Base-by-base conservation (phyloP, 2,113 vertebrate species). In the Neotragus moschatus region DNA sequence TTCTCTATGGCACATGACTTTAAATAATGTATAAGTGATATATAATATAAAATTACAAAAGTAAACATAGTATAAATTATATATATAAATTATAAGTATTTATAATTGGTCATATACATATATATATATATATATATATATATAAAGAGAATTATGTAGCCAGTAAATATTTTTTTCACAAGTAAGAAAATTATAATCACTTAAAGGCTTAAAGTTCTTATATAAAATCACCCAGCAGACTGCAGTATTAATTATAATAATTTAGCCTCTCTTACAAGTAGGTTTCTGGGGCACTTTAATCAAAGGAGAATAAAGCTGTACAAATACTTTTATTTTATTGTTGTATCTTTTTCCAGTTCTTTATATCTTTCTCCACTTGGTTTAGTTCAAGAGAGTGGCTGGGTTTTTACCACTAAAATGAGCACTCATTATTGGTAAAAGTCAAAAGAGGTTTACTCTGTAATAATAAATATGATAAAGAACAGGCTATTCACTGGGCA, bases 221-320 rank as follows among this genome's bases (percentile, higher is more conserved):
- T 51, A 89, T 95, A 97, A 97, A 97, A 92, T 80, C 49, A 25
- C 90, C 96, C 66, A 84, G 77, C 81, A 96, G n/a, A 97, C 96
- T 36, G 89, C 45, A 96, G 88, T 47, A 88, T 80, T 97, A 98
- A 97, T 97, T 97, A 93, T 53, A 96, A 79, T 97, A 96, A 97
- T 97, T 96, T 96, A 97, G 58, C 75, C 73, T 96, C 56, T 92
- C 86, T 96, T 91, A 45, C 89, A 94, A 95, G 53, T 96, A 94
- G 47, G n/a, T 94, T 94, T 98, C 84, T 91, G 85, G 79, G 90
- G 73, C 96, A 96, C 87, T 90, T 97, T 97, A 97, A 96, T 97
- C 97, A 97, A 98, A 97, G 85, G 30, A 77, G 80, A 96, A 21
- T 49, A 88, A 94, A 39, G 33, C 49, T 97, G 47, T 95, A 95